Evolutionary conservation across 1,140 invertebrate species (phyloP), one percentile per base, ranked within the genome.

Genomic region (Halotydeus destructor): DNA sequence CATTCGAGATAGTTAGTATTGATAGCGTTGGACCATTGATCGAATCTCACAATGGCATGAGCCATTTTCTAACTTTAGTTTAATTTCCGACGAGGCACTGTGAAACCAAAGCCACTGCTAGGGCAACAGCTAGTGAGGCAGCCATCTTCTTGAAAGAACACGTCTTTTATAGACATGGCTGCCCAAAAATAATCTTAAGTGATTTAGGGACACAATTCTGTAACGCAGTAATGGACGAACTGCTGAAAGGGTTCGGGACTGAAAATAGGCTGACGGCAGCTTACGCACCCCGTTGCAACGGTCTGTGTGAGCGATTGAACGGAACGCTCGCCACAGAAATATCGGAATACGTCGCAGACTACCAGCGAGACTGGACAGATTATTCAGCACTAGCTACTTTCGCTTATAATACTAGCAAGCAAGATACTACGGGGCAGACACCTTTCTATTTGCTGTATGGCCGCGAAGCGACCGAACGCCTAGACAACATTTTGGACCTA

Each of bases 401-500:
- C 46, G 55, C 54, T 6, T 61, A 63, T 39, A 66, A 67, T 31
- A 60, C 59, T 0, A 52, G 57, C 9, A 23, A 52, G 1, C 64
- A 67, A 41, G 45, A 46, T 32, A 49, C 55, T 0, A 65, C 58
- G 0, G 50, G 53, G 12, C 59, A 51, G 44, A 46, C 56, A 8
- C 58, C 62, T 1, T 58, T 59, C 38, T 57, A 62, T 52, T 26
- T 66, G 5, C n/a, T 66, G 16, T 64, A 60, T 41, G 62, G 61
- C 6, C 44, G 47, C 36, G 56, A 58, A 44, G 51, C 60, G 9
- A 52, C 21, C 12, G 8, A 18, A 16, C 39, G 25, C 9, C 19
- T 41, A 38, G 24, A 26, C 14, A 21, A 14, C 5, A 5, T 21
- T 14, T 38, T 38, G 37, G 22, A 38, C 6, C 5, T 14, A 38